Evolutionary conservation across 2,113 vertebrate species (phyloP).

Genomic region (Strix uralensis): DNA sequence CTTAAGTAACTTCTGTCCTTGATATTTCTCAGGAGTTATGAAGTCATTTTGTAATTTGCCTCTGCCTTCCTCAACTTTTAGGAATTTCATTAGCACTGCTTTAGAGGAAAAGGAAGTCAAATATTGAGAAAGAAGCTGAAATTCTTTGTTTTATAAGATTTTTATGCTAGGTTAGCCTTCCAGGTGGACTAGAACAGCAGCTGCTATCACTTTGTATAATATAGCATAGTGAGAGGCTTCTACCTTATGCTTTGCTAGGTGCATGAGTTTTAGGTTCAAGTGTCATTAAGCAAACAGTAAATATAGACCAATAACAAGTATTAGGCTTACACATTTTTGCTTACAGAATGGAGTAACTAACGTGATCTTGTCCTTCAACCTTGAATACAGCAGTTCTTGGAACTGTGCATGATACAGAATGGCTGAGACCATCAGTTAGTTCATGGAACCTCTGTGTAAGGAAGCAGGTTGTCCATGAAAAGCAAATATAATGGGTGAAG

Average conservation of each 20-base stretch:
- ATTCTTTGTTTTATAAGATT: neutral
- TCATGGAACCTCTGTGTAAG: neutral
- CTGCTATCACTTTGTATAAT: neutral
- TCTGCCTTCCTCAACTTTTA: neutral
- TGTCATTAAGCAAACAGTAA: neutral
- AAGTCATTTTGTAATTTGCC: neutral
- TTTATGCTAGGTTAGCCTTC: neutral
- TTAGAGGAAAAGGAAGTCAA: neutral
- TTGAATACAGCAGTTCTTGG: neutral
- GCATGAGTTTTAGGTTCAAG: neutral
- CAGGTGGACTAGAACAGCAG: neutral
- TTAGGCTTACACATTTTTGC: neutral
- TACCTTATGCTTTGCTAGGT: neutral
- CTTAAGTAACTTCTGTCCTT: neutral
- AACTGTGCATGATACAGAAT: neutral
- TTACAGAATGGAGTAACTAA: neutral
- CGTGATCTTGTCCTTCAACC: neutral
- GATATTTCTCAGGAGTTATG: neutral
- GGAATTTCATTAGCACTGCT: neutral
- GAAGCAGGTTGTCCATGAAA: neutral
- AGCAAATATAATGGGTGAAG: neutral
- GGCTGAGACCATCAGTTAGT: neutral
- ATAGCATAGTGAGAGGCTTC: neutral
- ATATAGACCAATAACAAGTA: neutral
- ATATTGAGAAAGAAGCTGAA: neutral